phyloP scores from a whole-genome alignment of 2,113 vertebrate species.

The Motacilla tschutschensis region DNA sequence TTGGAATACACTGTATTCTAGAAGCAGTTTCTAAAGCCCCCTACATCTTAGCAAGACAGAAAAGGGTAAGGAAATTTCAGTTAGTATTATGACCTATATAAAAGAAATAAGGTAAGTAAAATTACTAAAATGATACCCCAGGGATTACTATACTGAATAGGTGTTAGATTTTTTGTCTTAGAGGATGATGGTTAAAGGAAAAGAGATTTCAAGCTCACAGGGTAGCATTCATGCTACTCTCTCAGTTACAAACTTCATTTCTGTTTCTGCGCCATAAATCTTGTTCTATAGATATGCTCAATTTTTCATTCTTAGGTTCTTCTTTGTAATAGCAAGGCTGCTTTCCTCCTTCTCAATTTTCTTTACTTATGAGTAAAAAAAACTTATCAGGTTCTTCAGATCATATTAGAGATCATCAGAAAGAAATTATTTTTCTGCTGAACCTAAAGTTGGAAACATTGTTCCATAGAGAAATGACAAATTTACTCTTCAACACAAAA shows the following conservation, averaged over 20 bases:
- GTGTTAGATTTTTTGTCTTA: not conserved
- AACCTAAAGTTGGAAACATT: not conserved
- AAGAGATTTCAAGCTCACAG: not conserved
- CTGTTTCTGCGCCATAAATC: not conserved
- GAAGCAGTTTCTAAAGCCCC: slow-evolving; percentile 47
- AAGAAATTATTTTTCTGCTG: not conserved
- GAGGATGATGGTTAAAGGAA: not conserved
- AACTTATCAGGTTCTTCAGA: not conserved
- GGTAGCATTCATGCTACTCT: not conserved
- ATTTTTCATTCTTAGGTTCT: not conserved
- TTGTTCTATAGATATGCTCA: not conserved
- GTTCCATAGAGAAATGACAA: not conserved
- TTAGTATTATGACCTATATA: not conserved
- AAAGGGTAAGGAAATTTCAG: not conserved
- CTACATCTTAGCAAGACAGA: slow-evolving; percentile 20
- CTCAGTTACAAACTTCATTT: not conserved
- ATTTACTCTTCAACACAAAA: not conserved
- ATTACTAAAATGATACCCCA: not conserved
- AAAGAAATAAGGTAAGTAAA: slow-evolving; percentile 4
- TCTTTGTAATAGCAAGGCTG: not conserved
- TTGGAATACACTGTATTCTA: slow-evolving; percentile 59
- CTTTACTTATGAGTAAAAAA: not conserved
- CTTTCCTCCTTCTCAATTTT: not conserved
- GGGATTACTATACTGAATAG: not conserved
- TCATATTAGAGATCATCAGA: not conserved